A percentile compares a stretch with the other conserved stretches of the same genome.
Evolutionary conservation across 2,888 invertebrate genomes (phyloP).

Genomic region (Cephus spinipes): DNA sequence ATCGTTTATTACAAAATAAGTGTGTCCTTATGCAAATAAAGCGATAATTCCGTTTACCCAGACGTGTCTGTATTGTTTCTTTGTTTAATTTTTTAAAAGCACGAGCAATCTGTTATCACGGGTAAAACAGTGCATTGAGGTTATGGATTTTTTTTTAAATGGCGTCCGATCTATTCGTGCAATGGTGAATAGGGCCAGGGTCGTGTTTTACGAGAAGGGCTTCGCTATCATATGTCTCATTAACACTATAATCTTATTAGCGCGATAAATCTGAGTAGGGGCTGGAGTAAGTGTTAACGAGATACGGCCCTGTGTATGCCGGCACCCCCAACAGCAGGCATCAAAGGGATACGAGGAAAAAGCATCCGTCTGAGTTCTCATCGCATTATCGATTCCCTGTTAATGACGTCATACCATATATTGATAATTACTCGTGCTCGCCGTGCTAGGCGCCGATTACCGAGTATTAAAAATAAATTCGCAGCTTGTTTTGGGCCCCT

Average conservation of each 20-base stretch:
- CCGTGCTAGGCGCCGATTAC: neutral
- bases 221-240: conserved; percentile 44
- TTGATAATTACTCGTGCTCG: neutral
- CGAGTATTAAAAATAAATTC: neutral
- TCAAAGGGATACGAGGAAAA: neutral
- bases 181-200: conserved; percentile 43
- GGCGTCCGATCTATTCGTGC: neutral
- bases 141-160: neutral
- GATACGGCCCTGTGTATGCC: neutral
- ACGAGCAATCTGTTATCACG: too few relatives aligned
- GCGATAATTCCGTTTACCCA: too few relatives aligned
- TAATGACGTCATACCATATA: neutral
- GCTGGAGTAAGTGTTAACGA: neutral
- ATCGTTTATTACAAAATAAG: neutral
- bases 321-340: neutral
- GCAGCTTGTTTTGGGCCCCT: neutral
- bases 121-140: neutral
- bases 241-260: conserved; percentile 42
- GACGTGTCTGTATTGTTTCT: neutral
- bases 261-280: conserved; percentile 17
- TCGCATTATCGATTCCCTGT: neutral
- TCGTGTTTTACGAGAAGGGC: conserved; percentile 37
- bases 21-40: neutral
- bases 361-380: neutral
- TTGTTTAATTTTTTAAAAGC: too few relatives aligned